phyloP scores from a whole-genome alignment of 2,113 vertebrate species.

The Cettia cetti region DNA sequence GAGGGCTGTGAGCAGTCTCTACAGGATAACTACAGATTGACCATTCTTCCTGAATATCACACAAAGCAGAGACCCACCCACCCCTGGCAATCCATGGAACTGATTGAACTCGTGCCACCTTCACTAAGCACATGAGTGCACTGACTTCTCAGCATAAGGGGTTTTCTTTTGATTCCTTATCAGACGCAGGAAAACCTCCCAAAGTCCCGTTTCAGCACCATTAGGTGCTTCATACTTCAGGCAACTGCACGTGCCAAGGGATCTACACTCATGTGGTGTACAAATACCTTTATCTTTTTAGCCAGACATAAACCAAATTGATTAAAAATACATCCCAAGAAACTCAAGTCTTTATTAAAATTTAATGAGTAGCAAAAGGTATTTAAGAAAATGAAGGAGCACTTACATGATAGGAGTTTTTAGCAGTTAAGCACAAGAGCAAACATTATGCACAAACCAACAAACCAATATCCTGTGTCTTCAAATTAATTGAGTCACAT shows the following conservation, averaged over 20 bases:
- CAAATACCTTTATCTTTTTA: background rate
- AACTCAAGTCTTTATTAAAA: background rate
- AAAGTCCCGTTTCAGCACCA: too few relatives aligned
- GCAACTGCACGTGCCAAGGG: background rate
- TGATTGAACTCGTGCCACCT: background rate
- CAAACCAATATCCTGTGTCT: background rate
- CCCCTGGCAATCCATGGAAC: fast-evolving
- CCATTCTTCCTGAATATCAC: background rate
- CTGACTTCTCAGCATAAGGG: background rate
- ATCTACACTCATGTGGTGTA: background rate
- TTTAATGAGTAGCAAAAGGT: background rate
- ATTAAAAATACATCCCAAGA: background rate
- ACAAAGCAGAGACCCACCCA: fast-evolving
- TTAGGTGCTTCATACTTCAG: background rate
- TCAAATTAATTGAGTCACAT: background rate
- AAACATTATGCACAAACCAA: background rate
- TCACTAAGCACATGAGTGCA: background rate
- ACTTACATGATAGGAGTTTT: background rate
- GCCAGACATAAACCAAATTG: background rate
- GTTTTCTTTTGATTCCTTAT: background rate
- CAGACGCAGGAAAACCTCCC: background rate
- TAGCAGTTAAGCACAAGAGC: background rate
- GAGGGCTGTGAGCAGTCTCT: background rate
- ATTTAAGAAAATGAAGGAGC: background rate
- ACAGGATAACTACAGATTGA: background rate